Conservation (phyloP, 2,113 vertebrate species). For the Pterocles orientalis region DNA sequence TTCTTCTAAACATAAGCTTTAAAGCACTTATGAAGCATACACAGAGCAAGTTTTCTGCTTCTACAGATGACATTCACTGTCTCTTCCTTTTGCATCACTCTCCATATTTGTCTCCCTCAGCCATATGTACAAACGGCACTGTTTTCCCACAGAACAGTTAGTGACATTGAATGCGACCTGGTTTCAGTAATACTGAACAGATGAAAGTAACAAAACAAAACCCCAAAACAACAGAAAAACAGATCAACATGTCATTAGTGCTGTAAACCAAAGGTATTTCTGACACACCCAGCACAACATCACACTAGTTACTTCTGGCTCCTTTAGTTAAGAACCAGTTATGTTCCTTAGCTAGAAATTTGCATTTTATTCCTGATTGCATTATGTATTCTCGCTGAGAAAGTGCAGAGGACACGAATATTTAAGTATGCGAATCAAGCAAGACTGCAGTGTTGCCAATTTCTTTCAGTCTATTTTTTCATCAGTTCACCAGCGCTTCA, state of each 20-base stretch:
- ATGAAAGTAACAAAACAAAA: background rate
- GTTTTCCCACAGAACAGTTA: background rate
- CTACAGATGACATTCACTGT: background rate
- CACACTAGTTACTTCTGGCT: background rate
- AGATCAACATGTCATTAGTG: background rate
- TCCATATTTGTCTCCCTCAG: background rate
- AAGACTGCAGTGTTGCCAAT: background rate
- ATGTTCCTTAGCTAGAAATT: background rate
- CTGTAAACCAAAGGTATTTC: background rate
- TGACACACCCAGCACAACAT: background rate
- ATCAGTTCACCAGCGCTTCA: background rate
- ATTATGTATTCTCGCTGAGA: constrained; percentile 17
- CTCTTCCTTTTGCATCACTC: background rate
- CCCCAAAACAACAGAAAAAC: background rate
- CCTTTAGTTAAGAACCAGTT: background rate
- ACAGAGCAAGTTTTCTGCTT: background rate
- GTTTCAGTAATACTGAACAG: background rate
- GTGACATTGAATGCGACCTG: background rate
- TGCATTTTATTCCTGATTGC: constrained; percentile 38
- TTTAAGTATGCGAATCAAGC: background rate
- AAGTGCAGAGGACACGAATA: constrained; percentile 12
- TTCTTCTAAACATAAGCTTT: background rate
- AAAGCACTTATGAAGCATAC: background rate
- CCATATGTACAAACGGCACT: background rate
- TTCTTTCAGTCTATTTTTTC: constrained; percentile 19